Conservation (phyloP, 1,140 invertebrate genomes). For the Trachymyrmex septentrionalis region DNA sequence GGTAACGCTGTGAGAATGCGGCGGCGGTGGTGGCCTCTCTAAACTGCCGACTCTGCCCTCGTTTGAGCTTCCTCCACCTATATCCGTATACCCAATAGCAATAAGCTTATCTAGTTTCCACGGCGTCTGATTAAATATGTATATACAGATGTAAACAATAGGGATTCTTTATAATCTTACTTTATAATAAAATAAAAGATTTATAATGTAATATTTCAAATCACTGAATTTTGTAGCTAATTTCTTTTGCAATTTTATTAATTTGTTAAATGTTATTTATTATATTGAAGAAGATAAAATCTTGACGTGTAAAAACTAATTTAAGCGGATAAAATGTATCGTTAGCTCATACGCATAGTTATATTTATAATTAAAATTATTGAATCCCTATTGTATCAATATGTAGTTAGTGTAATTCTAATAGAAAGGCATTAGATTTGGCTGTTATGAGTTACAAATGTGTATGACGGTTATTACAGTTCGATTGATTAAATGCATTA, state of each 20-base stretch:
- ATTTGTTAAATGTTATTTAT: conserved; percentile 4
- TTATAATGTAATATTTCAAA: neutral
- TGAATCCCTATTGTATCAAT: conserved; percentile 58
- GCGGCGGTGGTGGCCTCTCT: conserved; percentile 90
- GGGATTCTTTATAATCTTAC: neutral
- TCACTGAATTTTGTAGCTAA: neutral
- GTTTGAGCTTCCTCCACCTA: conserved; percentile 85
- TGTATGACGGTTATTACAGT: conserved; percentile 20
- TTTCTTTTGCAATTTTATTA: neutral
- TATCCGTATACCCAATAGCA: conserved; percentile 73
- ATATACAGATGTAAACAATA: conserved; percentile 18
- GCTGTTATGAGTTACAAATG: conserved; percentile 43
- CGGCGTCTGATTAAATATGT: conserved; percentile 39
- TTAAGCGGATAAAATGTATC: neutral
- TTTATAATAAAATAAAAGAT: neutral
- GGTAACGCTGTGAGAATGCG: conserved; percentile 88
- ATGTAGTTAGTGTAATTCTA: conserved; percentile 60
- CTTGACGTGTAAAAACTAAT: neutral
- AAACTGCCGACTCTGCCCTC: conserved; percentile 88
- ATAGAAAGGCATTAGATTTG: conserved; percentile 33
- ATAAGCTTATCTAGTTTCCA: conserved; percentile 71
- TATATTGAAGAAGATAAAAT: neutral
- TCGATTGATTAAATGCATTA: conserved; percentile 36
- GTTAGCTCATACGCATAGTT: neutral
- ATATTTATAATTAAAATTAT: neutral